Conservation (phyloP, 2,113 vertebrate species). For the Pontoporia blainvillei region DNA sequence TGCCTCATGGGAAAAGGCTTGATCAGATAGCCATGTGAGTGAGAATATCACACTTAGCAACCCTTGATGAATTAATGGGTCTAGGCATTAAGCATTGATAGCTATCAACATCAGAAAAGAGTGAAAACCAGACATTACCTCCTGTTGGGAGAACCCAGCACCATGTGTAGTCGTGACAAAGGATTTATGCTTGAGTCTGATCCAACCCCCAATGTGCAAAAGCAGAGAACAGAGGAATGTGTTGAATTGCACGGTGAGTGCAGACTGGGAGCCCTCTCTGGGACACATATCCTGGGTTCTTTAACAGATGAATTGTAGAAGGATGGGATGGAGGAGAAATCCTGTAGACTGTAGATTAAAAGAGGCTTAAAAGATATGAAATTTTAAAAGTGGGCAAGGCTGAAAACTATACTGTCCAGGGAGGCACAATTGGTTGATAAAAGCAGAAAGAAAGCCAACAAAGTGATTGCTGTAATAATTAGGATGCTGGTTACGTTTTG, state of each 20-base stretch:
- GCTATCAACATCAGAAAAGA: neutral
- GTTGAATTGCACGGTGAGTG: neutral
- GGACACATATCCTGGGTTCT: neutral
- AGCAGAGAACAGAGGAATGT: neutral
- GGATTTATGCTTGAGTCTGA: neutral
- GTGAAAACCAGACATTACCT: neutral
- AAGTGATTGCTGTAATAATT: neutral
- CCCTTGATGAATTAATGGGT: neutral
- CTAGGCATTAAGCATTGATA: neutral
- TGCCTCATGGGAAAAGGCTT: neutral
- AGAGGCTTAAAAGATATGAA: neutral
- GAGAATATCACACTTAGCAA: neutral
- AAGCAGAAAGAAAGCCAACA: neutral
- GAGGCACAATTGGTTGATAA: neutral
- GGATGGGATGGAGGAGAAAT: neutral
- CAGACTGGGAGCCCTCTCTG: no score
- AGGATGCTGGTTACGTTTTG: neutral
- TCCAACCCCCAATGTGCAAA: neutral
- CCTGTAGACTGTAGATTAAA: neutral
- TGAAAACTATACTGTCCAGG: neutral
- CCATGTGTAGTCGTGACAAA: neutral
- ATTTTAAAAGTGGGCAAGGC: neutral
- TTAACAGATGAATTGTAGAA: neutral
- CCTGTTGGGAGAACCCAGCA: neutral
- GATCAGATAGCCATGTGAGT: neutral